These are phyloP conservation scores for Drosophila tanythrix DNA, from an alignment of 2,888 invertebrate genomes.

Conservation along the genomic window DNA sequence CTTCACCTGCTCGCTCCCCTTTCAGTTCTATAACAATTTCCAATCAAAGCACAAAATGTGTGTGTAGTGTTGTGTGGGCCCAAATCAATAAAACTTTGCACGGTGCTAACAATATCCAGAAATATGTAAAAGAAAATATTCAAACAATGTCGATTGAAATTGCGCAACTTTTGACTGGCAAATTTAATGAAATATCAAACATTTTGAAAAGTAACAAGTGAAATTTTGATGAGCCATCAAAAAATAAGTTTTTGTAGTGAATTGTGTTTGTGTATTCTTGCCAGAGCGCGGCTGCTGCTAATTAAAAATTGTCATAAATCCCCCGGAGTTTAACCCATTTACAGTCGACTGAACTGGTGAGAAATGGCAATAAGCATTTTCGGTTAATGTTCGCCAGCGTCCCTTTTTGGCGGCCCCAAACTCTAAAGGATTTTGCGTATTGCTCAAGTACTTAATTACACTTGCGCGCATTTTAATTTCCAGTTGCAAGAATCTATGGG, in stretches of 20 bases:
- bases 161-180: slow-evolving; percentile 22
- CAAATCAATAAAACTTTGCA: slow-evolving; percentile 55
- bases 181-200: slow-evolving; percentile 26
- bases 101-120: slow-evolving; percentile 17
- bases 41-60: slow-evolving; percentile 44
- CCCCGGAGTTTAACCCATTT: slow-evolving; percentile 71
- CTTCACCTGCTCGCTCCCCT: slow-evolving; percentile 23
- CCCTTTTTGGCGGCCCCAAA: slow-evolving; percentile 17
- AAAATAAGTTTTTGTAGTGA: slow-evolving; percentile 14
- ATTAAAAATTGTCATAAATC: slow-evolving; percentile 80
- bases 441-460: slow-evolving; percentile 79
- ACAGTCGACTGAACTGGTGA: slow-evolving; percentile 66
- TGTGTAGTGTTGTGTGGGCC: not conserved
- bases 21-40: slow-evolving; percentile 35
- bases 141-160: slow-evolving; percentile 29
- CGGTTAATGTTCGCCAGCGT: slow-evolving; percentile 37
- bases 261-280: slow-evolving; percentile 20
- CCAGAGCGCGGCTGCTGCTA: slow-evolving; percentile 45
- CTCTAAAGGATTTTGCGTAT: slow-evolving; percentile 58
- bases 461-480: slow-evolving; percentile 80
- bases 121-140: slow-evolving; percentile 7
- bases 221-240: slow-evolving; percentile 47
- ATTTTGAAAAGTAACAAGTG: slow-evolving; percentile 14
- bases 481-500: slow-evolving; percentile 37
- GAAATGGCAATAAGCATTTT: slow-evolving; percentile 67